These are phyloP conservation scores for Oscheius onirici DNA, from an alignment of 2,888 invertebrate species.

Conservation along the genomic window DNA sequence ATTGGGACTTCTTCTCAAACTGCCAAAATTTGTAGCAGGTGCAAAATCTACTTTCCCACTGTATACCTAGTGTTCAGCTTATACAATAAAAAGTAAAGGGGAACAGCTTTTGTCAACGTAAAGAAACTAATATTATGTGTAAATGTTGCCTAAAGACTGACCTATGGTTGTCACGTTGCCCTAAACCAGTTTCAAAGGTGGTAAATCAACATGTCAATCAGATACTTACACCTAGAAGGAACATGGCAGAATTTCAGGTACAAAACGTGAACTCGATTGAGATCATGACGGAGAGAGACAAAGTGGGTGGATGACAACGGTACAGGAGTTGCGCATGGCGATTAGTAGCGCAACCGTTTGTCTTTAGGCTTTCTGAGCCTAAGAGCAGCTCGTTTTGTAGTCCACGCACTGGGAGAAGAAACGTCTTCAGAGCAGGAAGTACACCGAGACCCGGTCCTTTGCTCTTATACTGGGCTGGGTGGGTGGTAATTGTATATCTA, in stretches of 20 bases:
- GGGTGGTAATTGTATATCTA: constrained; percentile 27
- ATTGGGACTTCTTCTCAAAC: too few species aligned
- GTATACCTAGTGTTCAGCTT: too few species aligned
- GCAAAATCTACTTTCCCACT: too few species aligned
- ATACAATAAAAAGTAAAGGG: too few species aligned
- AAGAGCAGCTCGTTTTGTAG: constrained; percentile 22
- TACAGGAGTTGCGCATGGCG: constrained; percentile 27
- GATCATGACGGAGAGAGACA: constrained; percentile 1
- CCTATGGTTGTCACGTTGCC: constrained; percentile 18
- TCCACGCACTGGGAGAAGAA: constrained; percentile 11
- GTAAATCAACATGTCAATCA: constrained; percentile 31
- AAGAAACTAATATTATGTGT: constrained; percentile 8
- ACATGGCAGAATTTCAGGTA: neutral
- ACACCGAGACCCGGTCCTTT: neutral
- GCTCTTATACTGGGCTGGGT: constrained; percentile 19
- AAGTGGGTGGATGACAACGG: constrained; percentile 27
- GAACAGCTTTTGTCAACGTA: too few species aligned
- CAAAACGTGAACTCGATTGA: neutral
- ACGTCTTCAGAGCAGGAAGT: constrained; percentile 31
- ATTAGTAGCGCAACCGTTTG: constrained; percentile 28
- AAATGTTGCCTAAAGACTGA: constrained; percentile 8
- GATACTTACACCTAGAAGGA: neutral
- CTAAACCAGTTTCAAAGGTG: constrained; percentile 25
- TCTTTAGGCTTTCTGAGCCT: constrained; percentile 20
- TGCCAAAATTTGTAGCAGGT: too few species aligned